phyloP scores from a whole-genome alignment of 2,888 invertebrate genomes.

The Lasioglossum figueresi region DNA sequence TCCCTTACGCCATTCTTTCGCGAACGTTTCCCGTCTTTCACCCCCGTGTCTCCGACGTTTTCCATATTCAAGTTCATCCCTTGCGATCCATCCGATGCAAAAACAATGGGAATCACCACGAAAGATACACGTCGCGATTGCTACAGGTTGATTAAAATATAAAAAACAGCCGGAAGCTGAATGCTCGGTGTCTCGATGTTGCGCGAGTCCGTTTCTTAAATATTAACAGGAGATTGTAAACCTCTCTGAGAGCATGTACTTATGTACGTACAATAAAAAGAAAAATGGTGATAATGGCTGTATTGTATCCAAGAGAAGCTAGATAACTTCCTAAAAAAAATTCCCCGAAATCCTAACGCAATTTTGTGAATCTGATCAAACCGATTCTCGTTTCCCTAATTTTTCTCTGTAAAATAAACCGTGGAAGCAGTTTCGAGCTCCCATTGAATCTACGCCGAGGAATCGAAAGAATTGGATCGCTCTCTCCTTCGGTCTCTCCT shows the following conservation, averaged over 20 bases:
- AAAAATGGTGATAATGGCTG: background rate
- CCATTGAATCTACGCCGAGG: background rate
- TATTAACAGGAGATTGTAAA: background rate
- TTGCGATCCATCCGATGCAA: background rate
- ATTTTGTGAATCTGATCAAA: background rate
- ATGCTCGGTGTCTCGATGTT: background rate
- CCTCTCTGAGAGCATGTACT: background rate
- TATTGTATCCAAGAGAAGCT: too few species aligned
- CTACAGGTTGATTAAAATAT: background rate
- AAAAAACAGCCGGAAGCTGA: background rate
- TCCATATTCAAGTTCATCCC: background rate
- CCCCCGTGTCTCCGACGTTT: background rate
- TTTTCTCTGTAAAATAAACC: background rate
- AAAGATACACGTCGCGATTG: background rate
- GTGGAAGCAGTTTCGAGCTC: background rate
- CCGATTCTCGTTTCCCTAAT: background rate
- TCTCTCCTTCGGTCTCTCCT: background rate
- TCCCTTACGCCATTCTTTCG: background rate
- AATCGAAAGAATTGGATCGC: background rate
- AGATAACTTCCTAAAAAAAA: background rate
- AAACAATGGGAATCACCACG: background rate
- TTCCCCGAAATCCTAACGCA: background rate
- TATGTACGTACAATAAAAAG: background rate
- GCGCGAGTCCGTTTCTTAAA: background rate
- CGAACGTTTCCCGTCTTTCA: background rate